A percentile compares a stretch with the other conserved stretches of the same genome.
Evolutionary conservation across 2,888 invertebrate genomes (phyloP).

Genomic region (Eupeodes latifasciatus): DNA sequence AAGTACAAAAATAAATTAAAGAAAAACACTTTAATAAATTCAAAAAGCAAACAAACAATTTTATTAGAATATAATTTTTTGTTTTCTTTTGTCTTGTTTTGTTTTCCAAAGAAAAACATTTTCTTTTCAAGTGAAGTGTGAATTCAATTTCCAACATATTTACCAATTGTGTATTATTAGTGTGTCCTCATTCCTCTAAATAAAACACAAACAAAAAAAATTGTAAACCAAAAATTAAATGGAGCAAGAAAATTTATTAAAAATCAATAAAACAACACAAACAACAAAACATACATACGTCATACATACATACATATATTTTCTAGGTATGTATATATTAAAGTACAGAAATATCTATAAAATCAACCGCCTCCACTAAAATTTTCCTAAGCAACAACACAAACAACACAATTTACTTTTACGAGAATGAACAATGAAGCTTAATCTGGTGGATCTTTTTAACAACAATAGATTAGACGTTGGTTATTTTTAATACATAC

Average conservation of each 20-base stretch:
- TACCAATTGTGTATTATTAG: constrained; percentile 75
- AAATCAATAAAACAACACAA: constrained; percentile 74
- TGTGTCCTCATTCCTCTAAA: constrained; percentile 9
- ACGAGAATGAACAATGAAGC: constrained; percentile 72
- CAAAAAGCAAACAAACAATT: not conserved
- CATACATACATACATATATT: not conserved
- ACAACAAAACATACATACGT: constrained; percentile 22
- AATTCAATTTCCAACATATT: constrained; percentile 47
- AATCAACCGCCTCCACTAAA: not conserved
- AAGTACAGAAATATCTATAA: not conserved
- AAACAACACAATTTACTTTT: constrained; percentile 72
- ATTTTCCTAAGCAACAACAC: constrained; percentile 40
- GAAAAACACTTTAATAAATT: not conserved
- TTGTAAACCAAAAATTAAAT: constrained; percentile 82
- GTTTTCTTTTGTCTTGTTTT: not conserved
- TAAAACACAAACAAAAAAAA: constrained; percentile 16
- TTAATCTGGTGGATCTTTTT: constrained; percentile 69
- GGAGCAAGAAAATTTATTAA: constrained; percentile 81
- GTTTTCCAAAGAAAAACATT: not conserved
- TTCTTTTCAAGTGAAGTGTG: constrained; percentile 17
- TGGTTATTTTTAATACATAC: constrained; percentile 39
- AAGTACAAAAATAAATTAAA: not conserved
- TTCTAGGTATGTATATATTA: too few relatives aligned
- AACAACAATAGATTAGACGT: constrained; percentile 63
- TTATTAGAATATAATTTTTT: constrained; percentile 21